Percentiles rank a stretch among this genome's conserved stretches.
These are phyloP conservation scores for Anisognathus igniventris DNA, from an alignment of 2,797 vertebrate species.

Conservation along the genomic window DNA sequence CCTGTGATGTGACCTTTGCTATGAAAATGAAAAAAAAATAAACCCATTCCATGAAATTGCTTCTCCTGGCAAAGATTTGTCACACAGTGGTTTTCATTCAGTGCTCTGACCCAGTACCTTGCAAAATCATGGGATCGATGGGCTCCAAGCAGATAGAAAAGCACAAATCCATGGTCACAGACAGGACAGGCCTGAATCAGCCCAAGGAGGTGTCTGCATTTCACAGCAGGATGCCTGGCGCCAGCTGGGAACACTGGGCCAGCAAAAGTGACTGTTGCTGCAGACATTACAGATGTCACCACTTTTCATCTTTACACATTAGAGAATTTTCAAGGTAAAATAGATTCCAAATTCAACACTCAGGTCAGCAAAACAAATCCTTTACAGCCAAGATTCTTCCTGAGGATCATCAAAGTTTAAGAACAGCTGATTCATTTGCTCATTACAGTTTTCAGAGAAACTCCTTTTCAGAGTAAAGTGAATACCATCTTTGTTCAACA, in stretches of 20 bases:
- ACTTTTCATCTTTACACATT: background rate
- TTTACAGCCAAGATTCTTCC: background rate
- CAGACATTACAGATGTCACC: background rate
- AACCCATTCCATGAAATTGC: background rate
- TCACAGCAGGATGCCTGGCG: background rate
- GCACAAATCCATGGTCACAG: fast-evolving
- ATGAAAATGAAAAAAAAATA: background rate
- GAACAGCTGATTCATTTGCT: background rate
- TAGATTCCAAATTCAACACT: background rate
- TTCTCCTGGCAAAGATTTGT: background rate
- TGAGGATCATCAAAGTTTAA: background rate
- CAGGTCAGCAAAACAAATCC: background rate
- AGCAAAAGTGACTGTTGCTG: background rate
- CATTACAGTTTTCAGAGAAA: background rate
- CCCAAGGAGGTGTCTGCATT: background rate
- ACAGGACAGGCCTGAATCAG: background rate
- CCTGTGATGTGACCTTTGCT: background rate
- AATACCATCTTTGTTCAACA: background rate
- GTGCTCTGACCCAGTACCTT: background rate
- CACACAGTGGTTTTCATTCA: background rate
- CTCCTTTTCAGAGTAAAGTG: background rate
- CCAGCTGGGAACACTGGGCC: background rate
- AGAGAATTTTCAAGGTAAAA: background rate
- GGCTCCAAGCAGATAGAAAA: background rate
- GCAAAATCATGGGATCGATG: background rate